Evolutionary conservation across 2,113 vertebrate genomes (phyloP), one percentile per base, ranked within the genome.

Genomic region (Myrmophylax atrothorax): DNA sequence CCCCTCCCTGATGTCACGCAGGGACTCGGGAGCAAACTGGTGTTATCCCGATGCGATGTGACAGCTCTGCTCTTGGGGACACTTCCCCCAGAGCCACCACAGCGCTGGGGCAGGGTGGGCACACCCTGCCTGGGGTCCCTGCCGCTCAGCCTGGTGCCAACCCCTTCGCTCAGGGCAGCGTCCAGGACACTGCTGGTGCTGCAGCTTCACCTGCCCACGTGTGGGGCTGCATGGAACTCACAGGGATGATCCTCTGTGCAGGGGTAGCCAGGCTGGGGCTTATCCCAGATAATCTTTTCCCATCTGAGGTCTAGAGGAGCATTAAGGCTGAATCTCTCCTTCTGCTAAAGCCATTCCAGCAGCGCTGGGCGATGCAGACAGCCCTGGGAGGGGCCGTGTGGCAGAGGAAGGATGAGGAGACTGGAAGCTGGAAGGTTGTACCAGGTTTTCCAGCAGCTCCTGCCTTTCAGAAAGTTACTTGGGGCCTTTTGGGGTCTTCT

Each of bases 1-100:
- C 12, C 64, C 15, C 49, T 37, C 69, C 64, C 2, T 3, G 1
- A 1, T 22, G 49, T n/a, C 17, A 3, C 2, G 0, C 31, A 33
- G 37, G 46, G 46, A 2, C 47, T 60, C 3, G 2, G 72, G 59
- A 40, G 35, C 11, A 3, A n/a, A 23, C n/a, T 38, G 4, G 0
- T 0, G 0, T 82, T 49, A 29, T 18, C 74, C 76, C 33, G 38
- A 84, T 59, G 33, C 40, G 16, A 15, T 8, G 74, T 1, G 82
- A 79, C 37, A 7, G 69, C 26, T 24, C 67, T 12, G 26, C 58
- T 64, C 25, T 3, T 5, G 0, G 70, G 74, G 17, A 31, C 29
- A 1, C 31, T 42, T 49, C 69, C 73, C 37, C 35, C 14, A 3
- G 64, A 33, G 68, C 77, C 17, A n/a, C 24, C 35, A 29, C 31